Percentiles rank a stretch among this genome's conserved stretches.
Conservation (phyloP, 2,113 vertebrate species). For the Puma concolor region DNA sequence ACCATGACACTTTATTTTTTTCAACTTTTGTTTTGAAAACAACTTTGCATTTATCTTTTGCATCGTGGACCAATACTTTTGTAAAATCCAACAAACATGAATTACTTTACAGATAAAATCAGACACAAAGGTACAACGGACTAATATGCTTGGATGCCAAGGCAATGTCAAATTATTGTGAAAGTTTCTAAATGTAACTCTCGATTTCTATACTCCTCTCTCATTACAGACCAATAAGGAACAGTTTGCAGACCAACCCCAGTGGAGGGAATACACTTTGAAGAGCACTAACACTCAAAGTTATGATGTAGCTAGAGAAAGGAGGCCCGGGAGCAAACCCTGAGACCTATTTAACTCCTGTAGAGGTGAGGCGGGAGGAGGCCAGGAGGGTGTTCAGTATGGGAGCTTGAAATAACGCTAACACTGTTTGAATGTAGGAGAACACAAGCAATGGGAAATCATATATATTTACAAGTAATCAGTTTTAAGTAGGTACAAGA, state of each 20-base stretch:
- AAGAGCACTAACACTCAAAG: background rate
- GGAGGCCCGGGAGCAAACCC: background rate
- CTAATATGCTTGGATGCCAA: background rate
- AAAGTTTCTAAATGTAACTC: background rate
- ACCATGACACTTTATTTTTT: background rate
- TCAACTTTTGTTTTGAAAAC: background rate
- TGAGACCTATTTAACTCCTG: background rate
- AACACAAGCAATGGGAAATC: background rate
- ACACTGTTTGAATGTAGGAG: background rate
- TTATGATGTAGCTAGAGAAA: background rate
- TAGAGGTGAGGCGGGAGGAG: accelerated
- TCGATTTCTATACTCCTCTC: background rate
- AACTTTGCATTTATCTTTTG: background rate
- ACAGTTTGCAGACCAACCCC: background rate
- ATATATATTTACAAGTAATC: background rate
- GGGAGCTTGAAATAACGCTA: background rate
- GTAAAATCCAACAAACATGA: constrained; percentile 4
- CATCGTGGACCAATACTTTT: background rate
- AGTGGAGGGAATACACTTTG: background rate
- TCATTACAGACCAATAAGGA: background rate
- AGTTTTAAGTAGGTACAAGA: background rate
- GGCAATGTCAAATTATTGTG: background rate
- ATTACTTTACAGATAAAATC: background rate
- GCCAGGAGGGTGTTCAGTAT: background rate
- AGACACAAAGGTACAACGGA: background rate